Evolutionary conservation across 2,797 vertebrate genomes (phyloP), one percentile per base, ranked within the genome.

Genomic region (Leuciscus waleckii): DNA sequence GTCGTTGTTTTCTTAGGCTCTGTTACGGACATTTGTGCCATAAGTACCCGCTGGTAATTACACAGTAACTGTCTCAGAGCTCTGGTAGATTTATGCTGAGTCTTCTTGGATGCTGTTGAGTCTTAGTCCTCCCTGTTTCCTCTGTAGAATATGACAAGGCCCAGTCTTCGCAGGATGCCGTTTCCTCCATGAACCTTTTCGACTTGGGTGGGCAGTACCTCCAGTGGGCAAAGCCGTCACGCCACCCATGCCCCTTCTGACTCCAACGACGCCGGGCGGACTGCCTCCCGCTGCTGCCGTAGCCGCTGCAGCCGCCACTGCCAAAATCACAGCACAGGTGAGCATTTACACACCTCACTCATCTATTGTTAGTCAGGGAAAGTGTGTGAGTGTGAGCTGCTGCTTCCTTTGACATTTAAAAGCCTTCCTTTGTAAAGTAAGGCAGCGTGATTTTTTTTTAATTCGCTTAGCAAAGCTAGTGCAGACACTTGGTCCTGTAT

Each of bases 181-280:
- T 97, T 7, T 97, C 97, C 4, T 97, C 97, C 81, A 97, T 97
- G 96, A 97, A 97, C 90, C 96, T 97, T 43, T 97, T 97, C 41
- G 97, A 97, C 89, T 88, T 97, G 32, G 97, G 97, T 0, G 97
- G 97, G 3, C 97, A 97, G 78, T 97, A 97, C 79, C 94, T 97
- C 37, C 93, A 0, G 97, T 97, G 21, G 97, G 96, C 84, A 97
- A 97, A 90, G 96, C 97, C 0, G 97, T 97, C 85, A 97, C 97
- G 0, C 97, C 96, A 0, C 96, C 96, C 0, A 97, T 97, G 94
- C 96, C 97, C 0, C 94, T 97, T 0, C 93, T 97, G 51, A 95
- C 96, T 0, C 96, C 96, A 0, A 93, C 96, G 26, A 95, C 96
- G 0, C 96, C 97, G 0, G 96, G 96, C 11, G 96, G 96, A 9